Evolutionary conservation across 2,113 vertebrate species (phyloP), one percentile per base, ranked within the genome.

Genomic region (Callithrix jacchus): DNA sequence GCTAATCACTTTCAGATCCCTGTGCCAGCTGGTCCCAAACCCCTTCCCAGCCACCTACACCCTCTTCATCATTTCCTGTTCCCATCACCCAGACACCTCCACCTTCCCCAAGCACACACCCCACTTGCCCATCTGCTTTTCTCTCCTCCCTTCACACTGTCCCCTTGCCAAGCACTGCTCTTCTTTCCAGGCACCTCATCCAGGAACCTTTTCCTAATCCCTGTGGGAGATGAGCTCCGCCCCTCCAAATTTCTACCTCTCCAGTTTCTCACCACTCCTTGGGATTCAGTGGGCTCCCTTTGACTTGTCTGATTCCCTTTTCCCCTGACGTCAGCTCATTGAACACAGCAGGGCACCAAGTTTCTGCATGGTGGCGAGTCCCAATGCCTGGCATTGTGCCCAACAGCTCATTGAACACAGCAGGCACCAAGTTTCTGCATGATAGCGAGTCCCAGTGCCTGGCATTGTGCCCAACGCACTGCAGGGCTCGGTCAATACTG

Each of bases 361-460:
- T 42, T 64, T 87, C 61, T 23, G 61, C 32, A 49, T 0, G n/a
- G 37, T 66, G 32, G 49, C 32, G 14, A 52, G 14, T 40, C 27
- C 77, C 12, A 8, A 20, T 11, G 35, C 56, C 56, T 54, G 70
- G 52, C 54, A 47, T 37, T 30, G 7, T 68, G 6, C 30, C 61
- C 82, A 83, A 3, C 21, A 84, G 61, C 84, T 80, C 79, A 7
- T 27, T 12, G 37, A 87, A 77, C 23, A 27, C 42, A 52, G 18
- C 0, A 1, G 17, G 58, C 70, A 66, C 6, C 3, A 1, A 0
- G 52, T 42, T 64, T 87, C 61, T 23, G 56, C 32, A 54, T 0
- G n/a, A 35, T 71, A 27, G 49, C n/a, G 49, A 52, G 14, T 40
- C 30, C 71, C 12, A 8, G 18, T 11, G 35, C 45, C 56, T 56